Conservation (phyloP, 2,113 vertebrate genomes). For the Sphaerodactylus townsendi region DNA sequence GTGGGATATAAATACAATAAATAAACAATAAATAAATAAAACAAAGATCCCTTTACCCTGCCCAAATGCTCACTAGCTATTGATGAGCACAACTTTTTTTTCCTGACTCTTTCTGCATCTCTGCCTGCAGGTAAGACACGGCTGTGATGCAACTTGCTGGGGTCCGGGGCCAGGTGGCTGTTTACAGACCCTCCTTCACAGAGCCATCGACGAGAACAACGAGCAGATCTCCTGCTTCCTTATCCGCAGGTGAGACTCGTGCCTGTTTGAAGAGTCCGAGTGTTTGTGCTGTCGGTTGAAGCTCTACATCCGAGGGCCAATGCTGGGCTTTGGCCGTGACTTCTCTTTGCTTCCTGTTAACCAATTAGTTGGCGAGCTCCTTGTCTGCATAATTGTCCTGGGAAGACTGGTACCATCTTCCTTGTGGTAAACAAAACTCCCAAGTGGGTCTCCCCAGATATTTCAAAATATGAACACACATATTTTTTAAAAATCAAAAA, state of each 20-base stretch:
- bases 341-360: neutral
- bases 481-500: too few species aligned
- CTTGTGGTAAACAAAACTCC: too few species aligned
- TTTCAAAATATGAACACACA: too few species aligned
- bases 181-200: conserved; percentile 91
- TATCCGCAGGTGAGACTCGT: conserved; percentile 87
- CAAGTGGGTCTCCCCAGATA: too few species aligned
- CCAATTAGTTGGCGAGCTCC: neutral
- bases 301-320: neutral
- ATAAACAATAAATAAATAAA: too few species aligned
- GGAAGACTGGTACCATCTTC: too few species aligned
- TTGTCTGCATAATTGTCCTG: neutral
- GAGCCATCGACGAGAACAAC: conserved; percentile 95
- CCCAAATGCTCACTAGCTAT: too few species aligned
- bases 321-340: neutral
- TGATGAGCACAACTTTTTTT: too few species aligned
- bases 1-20: too few species aligned
- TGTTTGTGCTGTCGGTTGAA: neutral
- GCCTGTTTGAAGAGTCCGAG: neutral
- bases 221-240: conserved; percentile 93
- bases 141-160: conserved; percentile 95
- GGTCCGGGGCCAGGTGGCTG: conserved; percentile 89
- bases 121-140: conserved; percentile 88
- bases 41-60: too few species aligned
- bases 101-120: conserved; percentile 11